phyloP scores from a whole-genome alignment of 2,888 invertebrate species.

The Spisula subtruncata region DNA sequence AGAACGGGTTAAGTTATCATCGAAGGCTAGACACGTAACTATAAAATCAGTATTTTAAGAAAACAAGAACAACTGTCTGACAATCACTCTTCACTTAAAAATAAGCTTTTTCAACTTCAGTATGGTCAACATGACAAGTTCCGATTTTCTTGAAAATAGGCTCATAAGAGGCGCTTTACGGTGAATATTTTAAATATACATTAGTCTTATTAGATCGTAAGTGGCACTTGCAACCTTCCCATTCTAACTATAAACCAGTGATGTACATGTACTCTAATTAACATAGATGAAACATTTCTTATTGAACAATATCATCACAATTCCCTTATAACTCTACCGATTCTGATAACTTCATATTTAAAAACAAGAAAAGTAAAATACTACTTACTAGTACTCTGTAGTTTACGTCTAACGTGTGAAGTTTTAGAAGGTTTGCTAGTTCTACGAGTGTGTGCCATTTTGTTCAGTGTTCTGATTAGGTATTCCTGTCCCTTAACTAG shows the following conservation, averaged over 20 bases:
- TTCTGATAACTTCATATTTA: neutral
- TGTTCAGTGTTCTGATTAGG: slow-evolving; percentile 14
- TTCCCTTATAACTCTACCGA: too few species aligned
- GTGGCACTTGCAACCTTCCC: neutral
- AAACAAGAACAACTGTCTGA: too few species aligned
- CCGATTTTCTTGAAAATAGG: neutral
- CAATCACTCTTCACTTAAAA: neutral
- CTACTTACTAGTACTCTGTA: slow-evolving; percentile 7
- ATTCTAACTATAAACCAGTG: neutral
- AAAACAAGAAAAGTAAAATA: neutral
- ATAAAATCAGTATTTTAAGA: too few species aligned
- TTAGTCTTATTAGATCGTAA: neutral
- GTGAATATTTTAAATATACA: neutral
- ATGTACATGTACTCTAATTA: too few species aligned
- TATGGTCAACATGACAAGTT: neutral
- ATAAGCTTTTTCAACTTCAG: neutral
- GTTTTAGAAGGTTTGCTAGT: neutral
- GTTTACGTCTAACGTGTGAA: neutral
- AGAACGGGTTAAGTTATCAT: neutral
- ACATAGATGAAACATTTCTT: too few species aligned
- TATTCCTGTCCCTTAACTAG: slow-evolving; percentile 25
- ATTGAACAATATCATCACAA: too few species aligned
- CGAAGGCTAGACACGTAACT: neutral
- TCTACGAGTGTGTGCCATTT: neutral
- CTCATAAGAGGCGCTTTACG: neutral